A percentile compares a stretch with the other conserved stretches of the same genome.
Conservation (phyloP, 1,140 invertebrate genomes). For the Brachionus sp. region DNA sequence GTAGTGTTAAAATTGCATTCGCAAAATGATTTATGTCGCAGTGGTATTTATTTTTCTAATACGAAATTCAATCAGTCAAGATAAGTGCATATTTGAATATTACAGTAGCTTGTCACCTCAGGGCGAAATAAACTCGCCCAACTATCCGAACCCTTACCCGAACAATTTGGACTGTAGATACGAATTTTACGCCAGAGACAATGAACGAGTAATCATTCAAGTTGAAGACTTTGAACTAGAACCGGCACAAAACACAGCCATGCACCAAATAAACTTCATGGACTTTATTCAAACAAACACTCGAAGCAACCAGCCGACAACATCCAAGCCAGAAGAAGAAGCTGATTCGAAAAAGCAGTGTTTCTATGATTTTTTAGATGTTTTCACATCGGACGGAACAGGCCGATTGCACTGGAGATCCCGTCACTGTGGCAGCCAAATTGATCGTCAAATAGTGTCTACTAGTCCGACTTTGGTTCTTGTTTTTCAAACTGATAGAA, state of each 20-base stretch:
- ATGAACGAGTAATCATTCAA: conserved; percentile 35
- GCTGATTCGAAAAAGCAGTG: neutral
- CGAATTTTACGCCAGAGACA: conserved; percentile 35
- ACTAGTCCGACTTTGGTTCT: conserved; percentile 16
- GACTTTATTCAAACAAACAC: conserved; percentile 20
- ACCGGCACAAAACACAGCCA: neutral
- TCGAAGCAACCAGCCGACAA: neutral
- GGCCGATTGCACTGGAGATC: conserved; percentile 26
- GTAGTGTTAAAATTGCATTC: neutral
- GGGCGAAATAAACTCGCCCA: conserved; percentile 40
- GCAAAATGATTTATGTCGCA: neutral
- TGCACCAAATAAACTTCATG: conserved; percentile 24
- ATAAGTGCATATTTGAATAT: conserved; percentile 30
- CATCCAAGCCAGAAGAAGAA: neutral
- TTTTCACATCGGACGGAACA: conserved; percentile 23
- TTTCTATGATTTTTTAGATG: conserved; percentile 44
- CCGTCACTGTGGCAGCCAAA: conserved; percentile 16
- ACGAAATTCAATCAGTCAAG: neutral
- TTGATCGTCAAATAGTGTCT: conserved; percentile 32
- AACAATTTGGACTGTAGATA: conserved; percentile 30
- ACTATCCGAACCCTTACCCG: conserved; percentile 43
- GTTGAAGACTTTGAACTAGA: conserved; percentile 42
- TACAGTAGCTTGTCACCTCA: neutral
- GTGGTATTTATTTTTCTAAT: neutral
- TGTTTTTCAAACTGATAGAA: conserved; percentile 42